phyloP scores from a whole-genome alignment of 1,140 invertebrate species.

The Scaptomyza hsui region DNA sequence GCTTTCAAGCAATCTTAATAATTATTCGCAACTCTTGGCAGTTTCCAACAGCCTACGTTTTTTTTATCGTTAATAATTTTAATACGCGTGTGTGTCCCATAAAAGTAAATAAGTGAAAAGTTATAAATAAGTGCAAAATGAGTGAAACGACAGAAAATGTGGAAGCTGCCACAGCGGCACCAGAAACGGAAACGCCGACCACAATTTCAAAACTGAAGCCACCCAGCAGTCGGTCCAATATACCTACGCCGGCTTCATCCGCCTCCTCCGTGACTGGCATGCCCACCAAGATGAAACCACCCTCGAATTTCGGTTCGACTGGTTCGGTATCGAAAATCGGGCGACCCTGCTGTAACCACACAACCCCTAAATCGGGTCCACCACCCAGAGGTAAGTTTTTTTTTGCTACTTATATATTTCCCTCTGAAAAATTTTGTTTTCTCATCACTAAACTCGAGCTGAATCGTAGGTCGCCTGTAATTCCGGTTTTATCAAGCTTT shows the following conservation, averaged over 20 bases:
- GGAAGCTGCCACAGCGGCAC: slow-evolving; percentile 22
- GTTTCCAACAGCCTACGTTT: slow-evolving; percentile 11
- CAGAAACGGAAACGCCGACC: neutral
- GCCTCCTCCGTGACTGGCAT: slow-evolving; percentile 63
- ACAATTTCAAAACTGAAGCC: slow-evolving; percentile 36
- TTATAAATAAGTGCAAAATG: slow-evolving; percentile 50
- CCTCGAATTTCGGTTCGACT: slow-evolving; percentile 60
- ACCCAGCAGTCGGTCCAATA: slow-evolving; percentile 48
- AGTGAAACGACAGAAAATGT: slow-evolving; percentile 41
- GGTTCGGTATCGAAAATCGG: slow-evolving; percentile 74
- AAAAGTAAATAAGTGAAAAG: slow-evolving; percentile 25
- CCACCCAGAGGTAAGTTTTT: slow-evolving; percentile 73
- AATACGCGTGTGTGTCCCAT: slow-evolving; percentile 61
- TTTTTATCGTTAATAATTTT: slow-evolving; percentile 51
- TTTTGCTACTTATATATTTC: neutral
- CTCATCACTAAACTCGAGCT: slow-evolving; percentile 21
- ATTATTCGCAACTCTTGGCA: slow-evolving; percentile 9
- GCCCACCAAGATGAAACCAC: slow-evolving; percentile 55
- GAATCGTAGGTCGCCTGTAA: slow-evolving; percentile 28
- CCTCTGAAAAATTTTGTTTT: too few species aligned
- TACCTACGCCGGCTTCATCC: slow-evolving; percentile 63
- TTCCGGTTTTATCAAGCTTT: slow-evolving; percentile 45
- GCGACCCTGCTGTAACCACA: slow-evolving; percentile 68
- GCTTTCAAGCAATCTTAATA: slow-evolving; percentile 20
- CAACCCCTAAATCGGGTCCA: slow-evolving; percentile 71